Conservation (phyloP, 2,888 invertebrate genomes). For the Stictocephala bisonia region DNA sequence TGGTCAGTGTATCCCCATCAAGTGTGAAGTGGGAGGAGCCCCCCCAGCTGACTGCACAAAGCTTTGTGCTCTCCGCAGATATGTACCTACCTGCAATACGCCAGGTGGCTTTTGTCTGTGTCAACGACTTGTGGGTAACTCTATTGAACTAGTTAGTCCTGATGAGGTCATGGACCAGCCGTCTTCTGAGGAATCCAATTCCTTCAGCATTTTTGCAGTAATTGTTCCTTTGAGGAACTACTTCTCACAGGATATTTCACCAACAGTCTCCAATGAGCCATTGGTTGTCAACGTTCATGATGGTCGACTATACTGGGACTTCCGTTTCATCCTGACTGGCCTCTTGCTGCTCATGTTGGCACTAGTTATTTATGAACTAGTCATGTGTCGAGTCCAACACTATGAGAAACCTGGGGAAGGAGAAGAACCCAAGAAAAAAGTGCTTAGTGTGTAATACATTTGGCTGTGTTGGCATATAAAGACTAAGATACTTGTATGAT, state of each 20-base stretch:
- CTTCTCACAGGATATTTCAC: too few species aligned
- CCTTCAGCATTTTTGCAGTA: neutral
- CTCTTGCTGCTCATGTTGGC: constrained; percentile 16
- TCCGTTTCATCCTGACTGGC: constrained; percentile 27
- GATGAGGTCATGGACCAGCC: constrained; percentile 25
- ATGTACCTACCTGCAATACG: neutral
- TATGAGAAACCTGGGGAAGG: too few species aligned
- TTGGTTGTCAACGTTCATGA: constrained; percentile 30
- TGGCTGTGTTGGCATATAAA: too few species aligned
- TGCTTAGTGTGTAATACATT: too few species aligned
- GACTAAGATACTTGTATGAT: too few species aligned
- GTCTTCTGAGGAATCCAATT: neutral
- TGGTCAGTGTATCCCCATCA: constrained; percentile 2
- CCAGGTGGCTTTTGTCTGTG: constrained; percentile 31
- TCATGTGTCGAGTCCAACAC: too few species aligned
- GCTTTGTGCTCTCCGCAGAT: neutral
- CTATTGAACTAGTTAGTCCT: constrained; percentile 1
- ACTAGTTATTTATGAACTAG: constrained; percentile 4
- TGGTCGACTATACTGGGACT: constrained; percentile 26
- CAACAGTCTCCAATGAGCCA: neutral
- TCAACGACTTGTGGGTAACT: neutral
- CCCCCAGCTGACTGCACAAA: neutral
- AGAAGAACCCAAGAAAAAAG: too few species aligned
- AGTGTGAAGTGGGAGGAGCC: neutral
- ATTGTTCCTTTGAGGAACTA: neutral